Evolutionary conservation across 1,140 invertebrate species (phyloP).

Genomic region (Nasonia longicornis): DNA sequence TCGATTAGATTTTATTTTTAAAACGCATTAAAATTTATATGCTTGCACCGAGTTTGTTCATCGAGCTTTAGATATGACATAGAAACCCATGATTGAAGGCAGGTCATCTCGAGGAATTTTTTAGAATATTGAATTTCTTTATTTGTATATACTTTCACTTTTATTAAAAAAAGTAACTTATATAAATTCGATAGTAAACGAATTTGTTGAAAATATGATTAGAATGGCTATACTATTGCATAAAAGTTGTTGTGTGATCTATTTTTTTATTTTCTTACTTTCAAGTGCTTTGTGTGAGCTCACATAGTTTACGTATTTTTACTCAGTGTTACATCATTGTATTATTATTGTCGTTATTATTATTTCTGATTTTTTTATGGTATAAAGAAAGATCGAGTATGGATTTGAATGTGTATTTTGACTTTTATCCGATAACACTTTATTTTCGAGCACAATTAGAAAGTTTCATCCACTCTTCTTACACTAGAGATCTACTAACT

Average conservation of each 20-base stretch:
- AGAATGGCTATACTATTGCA: conserved; percentile 8
- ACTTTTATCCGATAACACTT: conserved; percentile 11
- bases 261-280: conserved; percentile 33
- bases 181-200: neutral
- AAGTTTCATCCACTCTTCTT: neutral
- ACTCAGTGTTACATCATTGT: conserved; percentile 17
- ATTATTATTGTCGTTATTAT: conserved; percentile 1
- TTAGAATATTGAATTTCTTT: neutral
- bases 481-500: neutral
- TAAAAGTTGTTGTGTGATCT: conserved; percentile 15
- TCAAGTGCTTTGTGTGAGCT: conserved; percentile 19
- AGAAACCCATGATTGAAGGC: neutral
- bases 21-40: conserved; percentile 27
- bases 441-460: conserved; percentile 29
- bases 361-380: conserved; percentile 11
- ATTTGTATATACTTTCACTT: conserved; percentile 27
- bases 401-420: conserved; percentile 14
- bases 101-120: neutral
- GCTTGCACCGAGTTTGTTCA: conserved; percentile 44
- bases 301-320: conserved; percentile 6
- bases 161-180: conserved; percentile 2
- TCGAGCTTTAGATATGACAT: conserved; percentile 46
- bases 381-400: conserved; percentile 10
- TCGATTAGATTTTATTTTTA: conserved; percentile 62
- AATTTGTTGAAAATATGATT: conserved; percentile 27